Conservation (phyloP, 2,888 invertebrate species). For the Eupsilia transversa region DNA sequence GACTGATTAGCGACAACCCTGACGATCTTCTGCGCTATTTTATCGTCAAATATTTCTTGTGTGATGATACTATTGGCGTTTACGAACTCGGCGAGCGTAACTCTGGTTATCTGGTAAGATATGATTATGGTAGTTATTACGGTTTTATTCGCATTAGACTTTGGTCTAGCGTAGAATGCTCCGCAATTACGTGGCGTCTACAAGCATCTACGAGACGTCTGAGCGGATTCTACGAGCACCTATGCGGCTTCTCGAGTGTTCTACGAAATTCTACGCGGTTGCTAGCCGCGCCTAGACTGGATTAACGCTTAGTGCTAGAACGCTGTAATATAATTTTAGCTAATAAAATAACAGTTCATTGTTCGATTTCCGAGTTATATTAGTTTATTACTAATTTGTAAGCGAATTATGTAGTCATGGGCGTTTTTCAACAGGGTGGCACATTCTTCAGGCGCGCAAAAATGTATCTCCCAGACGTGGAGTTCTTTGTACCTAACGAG, state of each 20-base stretch:
- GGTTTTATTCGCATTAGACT: neutral
- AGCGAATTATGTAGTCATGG: neutral
- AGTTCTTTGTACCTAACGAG: conserved; percentile 92
- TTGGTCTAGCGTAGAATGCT: neutral
- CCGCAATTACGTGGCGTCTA: neutral
- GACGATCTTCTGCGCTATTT: conserved; percentile 93
- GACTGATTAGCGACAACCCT: conserved; percentile 93
- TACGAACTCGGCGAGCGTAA: conserved; percentile 94
- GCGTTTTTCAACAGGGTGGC: conserved; percentile 84
- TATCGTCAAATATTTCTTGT: conserved; percentile 94
- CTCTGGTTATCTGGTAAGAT: conserved; percentile 90
- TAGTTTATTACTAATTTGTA: neutral
- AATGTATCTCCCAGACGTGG: conserved; percentile 93
- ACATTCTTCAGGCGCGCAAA: conserved; percentile 93
- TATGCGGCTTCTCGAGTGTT: neutral
- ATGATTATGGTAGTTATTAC: neutral
- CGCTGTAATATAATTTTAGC: neutral
- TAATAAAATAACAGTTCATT: neutral
- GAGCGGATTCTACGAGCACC: neutral
- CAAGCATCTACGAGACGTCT: neutral
- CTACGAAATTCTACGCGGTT: no score
- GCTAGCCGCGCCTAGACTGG: neutral
- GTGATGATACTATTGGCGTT: conserved; percentile 96
- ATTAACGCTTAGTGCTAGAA: neutral
- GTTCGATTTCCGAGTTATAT: neutral